Evolutionary conservation across 2,888 invertebrate genomes (phyloP).

Genomic region (Lasioglossum malachurum): DNA sequence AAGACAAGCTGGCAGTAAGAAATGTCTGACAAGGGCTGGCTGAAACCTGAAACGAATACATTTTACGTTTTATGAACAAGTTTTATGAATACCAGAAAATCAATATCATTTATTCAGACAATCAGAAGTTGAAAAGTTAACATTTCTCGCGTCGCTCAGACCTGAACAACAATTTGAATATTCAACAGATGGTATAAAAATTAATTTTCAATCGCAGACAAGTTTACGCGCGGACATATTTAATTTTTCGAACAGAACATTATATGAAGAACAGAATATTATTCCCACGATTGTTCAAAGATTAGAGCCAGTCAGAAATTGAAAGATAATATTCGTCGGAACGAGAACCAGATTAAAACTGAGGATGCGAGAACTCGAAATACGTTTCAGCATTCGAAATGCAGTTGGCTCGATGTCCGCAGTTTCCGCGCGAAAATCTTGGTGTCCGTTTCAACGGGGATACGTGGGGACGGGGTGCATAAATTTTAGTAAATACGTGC

Average conservation of each 20-base stretch:
- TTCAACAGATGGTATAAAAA: neutral
- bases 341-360: neutral
- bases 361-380: neutral
- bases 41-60: neutral
- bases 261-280: too few relatives aligned
- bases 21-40: neutral
- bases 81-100: neutral
- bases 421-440: neutral
- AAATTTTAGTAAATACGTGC: slow-evolving; percentile 11
- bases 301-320: neutral
- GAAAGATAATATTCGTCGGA: slow-evolving; percentile 28
- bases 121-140: too few relatives aligned
- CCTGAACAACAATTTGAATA: neutral
- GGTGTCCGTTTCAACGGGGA: neutral
- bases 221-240: neutral
- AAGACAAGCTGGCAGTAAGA: slow-evolving; percentile 27
- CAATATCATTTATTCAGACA: neutral
- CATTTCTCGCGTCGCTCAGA: neutral
- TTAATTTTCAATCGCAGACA: neutral
- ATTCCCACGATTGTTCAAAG: too few relatives aligned
- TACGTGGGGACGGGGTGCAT: neutral
- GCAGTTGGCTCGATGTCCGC: neutral
- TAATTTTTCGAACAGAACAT: neutral
- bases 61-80: neutral
- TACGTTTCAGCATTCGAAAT: neutral